A percentile compares a stretch with the other conserved stretches of the same genome.
phyloP scores from a whole-genome alignment of 2,888 invertebrate species.

The Agriopis marginaria region DNA sequence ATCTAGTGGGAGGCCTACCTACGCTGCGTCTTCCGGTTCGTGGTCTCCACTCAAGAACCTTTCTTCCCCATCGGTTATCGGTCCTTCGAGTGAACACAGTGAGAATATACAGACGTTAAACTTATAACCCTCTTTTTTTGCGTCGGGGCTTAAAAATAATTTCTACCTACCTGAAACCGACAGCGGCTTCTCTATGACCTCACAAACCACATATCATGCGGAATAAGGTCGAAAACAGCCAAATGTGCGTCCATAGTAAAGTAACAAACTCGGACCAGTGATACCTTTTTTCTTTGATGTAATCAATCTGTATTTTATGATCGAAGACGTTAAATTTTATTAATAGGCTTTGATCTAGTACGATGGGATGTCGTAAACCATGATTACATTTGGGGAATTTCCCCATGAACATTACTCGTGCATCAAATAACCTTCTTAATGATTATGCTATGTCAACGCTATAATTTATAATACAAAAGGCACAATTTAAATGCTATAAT shows the following conservation, averaged over 20 bases:
- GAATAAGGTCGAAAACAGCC: background rate
- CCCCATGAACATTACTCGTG: conserved; percentile 3
- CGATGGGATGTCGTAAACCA: conserved; percentile 29
- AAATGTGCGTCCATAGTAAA: background rate
- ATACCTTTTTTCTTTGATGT: conserved; percentile 26
- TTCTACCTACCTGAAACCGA: background rate
- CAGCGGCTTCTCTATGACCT: background rate
- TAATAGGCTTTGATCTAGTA: conserved; percentile 31
- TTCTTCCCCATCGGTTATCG: too few relatives aligned
- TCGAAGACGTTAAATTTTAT: conserved; percentile 30
- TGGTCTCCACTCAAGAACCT: too few relatives aligned
- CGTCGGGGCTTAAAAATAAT: too few relatives aligned
- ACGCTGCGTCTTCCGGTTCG: too few relatives aligned
- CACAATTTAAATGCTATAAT: too few relatives aligned
- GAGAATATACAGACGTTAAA: too few relatives aligned
- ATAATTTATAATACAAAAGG: background rate
- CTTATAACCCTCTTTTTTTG: too few relatives aligned
- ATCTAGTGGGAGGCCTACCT: too few relatives aligned
- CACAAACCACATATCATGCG: background rate
- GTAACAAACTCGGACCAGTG: conserved; percentile 1
- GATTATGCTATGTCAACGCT: background rate
- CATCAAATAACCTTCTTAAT: background rate
- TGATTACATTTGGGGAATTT: conserved; percentile 28
- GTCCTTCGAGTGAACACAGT: too few relatives aligned
- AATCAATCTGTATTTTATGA: conserved; percentile 28